Percentiles rank a stretch among this genome's conserved stretches.
Evolutionary conservation across 2,113 vertebrate genomes (phyloP).

Genomic region (Forbesichthys agassizii): DNA sequence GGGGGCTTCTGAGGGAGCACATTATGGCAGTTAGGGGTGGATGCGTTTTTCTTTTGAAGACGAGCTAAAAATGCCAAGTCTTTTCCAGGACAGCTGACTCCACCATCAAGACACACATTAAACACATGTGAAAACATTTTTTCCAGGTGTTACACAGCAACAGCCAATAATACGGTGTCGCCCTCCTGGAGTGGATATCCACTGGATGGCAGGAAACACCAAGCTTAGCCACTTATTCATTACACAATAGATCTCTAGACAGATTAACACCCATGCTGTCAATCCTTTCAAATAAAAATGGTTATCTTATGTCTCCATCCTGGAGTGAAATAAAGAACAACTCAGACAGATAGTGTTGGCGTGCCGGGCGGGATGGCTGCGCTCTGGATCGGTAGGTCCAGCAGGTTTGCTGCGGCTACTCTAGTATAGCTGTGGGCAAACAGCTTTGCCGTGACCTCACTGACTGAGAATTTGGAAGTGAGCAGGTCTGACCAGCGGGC

Average conservation of each 20-base stretch:
- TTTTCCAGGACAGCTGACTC: too few relatives aligned
- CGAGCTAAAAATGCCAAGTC: too few relatives aligned
- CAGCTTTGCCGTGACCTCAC: conserved; percentile 39
- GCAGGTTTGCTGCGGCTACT: conserved; percentile 35
- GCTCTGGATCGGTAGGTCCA: conserved; percentile 7
- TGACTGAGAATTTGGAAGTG: conserved; percentile 45
- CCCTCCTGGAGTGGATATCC: not conserved
- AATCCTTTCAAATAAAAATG: conserved; percentile 9
- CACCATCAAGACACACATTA: too few relatives aligned
- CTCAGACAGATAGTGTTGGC: conserved; percentile 17
- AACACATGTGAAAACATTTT: not conserved
- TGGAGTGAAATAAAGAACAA: not conserved
- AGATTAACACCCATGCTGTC: conserved; percentile 13
- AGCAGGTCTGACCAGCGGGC: conserved; percentile 58
- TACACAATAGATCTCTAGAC: conserved; percentile 33
- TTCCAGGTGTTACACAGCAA: not conserved
- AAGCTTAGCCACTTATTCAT: conserved; percentile 8
- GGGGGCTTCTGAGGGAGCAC: too few relatives aligned
- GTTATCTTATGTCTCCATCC: conserved; percentile 3
- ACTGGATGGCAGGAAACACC: not conserved
- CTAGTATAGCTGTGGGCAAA: conserved; percentile 12
- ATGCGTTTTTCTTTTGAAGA: too few relatives aligned
- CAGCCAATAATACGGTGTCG: not conserved
- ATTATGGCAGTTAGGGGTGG: too few relatives aligned
- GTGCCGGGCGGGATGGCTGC: not conserved